Conservation (phyloP, 2,797 vertebrate genomes). For the Glossophaga mutica region DNA sequence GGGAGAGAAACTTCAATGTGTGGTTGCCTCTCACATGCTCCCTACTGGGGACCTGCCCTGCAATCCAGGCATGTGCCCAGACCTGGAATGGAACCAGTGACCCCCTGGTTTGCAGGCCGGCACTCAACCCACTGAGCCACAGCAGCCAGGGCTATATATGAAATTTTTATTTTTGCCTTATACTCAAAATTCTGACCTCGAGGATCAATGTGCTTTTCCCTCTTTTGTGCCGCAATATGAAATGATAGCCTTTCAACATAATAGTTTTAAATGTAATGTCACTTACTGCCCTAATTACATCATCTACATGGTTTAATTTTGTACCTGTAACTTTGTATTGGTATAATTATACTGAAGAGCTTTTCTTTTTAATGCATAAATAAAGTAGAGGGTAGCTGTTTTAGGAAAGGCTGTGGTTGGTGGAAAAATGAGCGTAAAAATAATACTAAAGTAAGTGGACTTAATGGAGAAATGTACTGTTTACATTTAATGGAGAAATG, state of each 20-base stretch:
- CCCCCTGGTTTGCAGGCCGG: too few species aligned
- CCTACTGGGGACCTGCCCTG: too few species aligned
- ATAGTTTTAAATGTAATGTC: background rate
- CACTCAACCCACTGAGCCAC: too few species aligned
- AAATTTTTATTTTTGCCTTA: background rate
- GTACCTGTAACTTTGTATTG: background rate
- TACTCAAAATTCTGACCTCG: slow-evolving; percentile 6
- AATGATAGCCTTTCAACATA: background rate
- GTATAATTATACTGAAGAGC: background rate
- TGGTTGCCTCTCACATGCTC: too few species aligned
- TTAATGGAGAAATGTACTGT: background rate
- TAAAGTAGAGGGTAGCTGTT: background rate
- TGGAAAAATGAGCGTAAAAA: background rate
- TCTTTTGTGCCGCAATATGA: background rate
- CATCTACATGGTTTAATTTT: background rate
- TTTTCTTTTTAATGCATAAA: slow-evolving; percentile 24
- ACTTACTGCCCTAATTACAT: background rate
- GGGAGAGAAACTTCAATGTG: too few species aligned
- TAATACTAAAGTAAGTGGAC: background rate
- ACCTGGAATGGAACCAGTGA: too few species aligned
- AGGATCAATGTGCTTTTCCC: background rate
- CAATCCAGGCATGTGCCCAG: too few species aligned
- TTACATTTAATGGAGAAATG: background rate
- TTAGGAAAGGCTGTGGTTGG: background rate
- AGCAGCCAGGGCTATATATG: background rate